Base-by-base conservation (phyloP, 2,113 vertebrate species). In the Ceyx melanurus region DNA sequence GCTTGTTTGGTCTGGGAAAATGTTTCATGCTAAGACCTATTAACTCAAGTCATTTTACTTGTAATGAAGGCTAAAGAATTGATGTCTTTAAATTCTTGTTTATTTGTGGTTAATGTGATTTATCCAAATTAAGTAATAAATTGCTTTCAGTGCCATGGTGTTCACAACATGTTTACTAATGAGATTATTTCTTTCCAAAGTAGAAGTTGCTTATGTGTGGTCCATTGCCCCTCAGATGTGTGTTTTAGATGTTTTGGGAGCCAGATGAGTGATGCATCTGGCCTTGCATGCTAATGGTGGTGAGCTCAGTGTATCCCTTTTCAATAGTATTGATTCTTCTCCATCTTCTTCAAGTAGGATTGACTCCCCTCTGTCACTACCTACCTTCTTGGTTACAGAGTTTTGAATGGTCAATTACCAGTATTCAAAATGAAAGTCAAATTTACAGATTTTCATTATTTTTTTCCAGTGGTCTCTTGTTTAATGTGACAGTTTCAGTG, bases 81-180 rank as follows among this genome's bases (percentile, higher is more conserved):
- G 16, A 16, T 86, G 56, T 86, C 33, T 79, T 85, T 8, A 72
- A 20, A 15, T 73, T 86, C 56, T 74, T 86, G 18, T 62, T 93
- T 84, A 60, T 86, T 92, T 82, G 53, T 80, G 85, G 54, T 89
- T 89, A 87, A 70, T 7, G 3, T 53, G 62, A 92, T 91, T 91
- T 70, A 65, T 82, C 75, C 72, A 91, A 92, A 89, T 72, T 61
- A 87, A 80, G 54, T 82, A 95, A 88, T 87, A 89, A 92, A 91
- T 89, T 62, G 67, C 33, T 80, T 92, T 95, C 46, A 62, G 5
- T 80, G 79, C 54, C 13, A 8, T 67, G 42, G 77, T 91, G 95
- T 91, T 92, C 82, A 91, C 80, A 91, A 80, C 82, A 67, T 54
- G 37, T 42, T 87, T 78, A 33, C n/a, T 74, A 88, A 82, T 74